These are phyloP conservation scores for Xenopus petersii DNA, from an alignment of 2,797 vertebrate species.

Conservation along the genomic window DNA sequence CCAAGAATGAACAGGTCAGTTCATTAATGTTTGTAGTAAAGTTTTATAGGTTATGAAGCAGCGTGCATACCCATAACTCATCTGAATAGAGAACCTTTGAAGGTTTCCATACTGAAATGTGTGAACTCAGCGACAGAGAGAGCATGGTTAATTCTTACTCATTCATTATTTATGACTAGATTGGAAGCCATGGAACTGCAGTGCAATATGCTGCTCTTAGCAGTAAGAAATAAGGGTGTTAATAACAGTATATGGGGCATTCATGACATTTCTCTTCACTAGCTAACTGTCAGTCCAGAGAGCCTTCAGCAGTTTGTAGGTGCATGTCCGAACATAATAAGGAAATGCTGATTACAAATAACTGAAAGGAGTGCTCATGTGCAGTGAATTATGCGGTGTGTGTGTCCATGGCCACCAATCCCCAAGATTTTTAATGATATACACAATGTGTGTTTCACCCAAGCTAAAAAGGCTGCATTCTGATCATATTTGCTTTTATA, in stretches of 20 bases:
- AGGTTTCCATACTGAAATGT: background rate
- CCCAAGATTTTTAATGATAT: no score
- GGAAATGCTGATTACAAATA: no score
- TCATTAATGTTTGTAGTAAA: conserved; percentile 21
- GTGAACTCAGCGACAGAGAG: conserved; percentile 2
- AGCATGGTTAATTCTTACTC: conserved; percentile 18
- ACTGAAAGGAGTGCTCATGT: no score
- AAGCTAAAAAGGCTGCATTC: no score
- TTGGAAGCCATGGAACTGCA: conserved; percentile 39
- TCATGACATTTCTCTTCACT: no score
- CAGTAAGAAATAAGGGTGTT: conserved; percentile 43
- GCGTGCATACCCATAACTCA: conserved; percentile 7
- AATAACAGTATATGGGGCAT: conserved; percentile 10
- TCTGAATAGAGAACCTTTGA: conserved; percentile 18
- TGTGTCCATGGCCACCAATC: no score
- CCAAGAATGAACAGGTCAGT: background rate
- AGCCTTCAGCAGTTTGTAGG: no score
- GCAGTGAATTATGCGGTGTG: no score
- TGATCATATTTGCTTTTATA: no score
- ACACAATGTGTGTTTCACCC: no score
- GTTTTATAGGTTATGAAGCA: conserved; percentile 14
- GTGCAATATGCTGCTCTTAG: conserved; percentile 18
- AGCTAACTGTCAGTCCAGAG: no score
- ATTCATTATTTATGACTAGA: background rate
- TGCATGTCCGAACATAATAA: no score